Percentiles rank a stretch among this genome's conserved stretches.
Evolutionary conservation across 2,888 invertebrate genomes (phyloP).

Genomic region (Apomyelois bistriatella): DNA sequence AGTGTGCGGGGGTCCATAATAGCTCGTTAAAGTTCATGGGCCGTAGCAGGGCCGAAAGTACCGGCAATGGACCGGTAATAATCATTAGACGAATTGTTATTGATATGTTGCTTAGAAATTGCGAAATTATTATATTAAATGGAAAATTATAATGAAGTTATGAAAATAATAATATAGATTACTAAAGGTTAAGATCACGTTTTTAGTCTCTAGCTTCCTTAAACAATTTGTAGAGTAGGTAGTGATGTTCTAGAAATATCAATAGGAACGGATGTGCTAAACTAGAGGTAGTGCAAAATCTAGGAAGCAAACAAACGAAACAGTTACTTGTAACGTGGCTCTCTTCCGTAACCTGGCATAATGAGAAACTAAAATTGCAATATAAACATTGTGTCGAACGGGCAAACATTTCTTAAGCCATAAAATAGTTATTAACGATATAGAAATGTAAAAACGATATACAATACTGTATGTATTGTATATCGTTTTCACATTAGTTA

Average conservation of each 20-base stretch:
- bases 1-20: slow-evolving; percentile 31
- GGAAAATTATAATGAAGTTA: background rate
- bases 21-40: slow-evolving; percentile 69
- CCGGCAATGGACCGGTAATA: slow-evolving; percentile 33
- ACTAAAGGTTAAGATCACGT: no score
- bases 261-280: background rate
- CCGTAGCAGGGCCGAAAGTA: slow-evolving; percentile 43
- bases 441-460: no score
- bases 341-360: background rate
- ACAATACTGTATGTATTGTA: no score
- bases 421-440: no score
- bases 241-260: background rate
- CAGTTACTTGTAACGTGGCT: background rate
- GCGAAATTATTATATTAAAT: slow-evolving; percentile 13
- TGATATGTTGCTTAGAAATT: slow-evolving; percentile 31
- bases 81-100: slow-evolving; percentile 47
- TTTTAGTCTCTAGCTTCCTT: no score
- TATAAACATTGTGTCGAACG: background rate
- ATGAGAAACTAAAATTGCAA: slow-evolving; percentile 2
- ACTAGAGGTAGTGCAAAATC: background rate
- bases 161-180: background rate
- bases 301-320: background rate
- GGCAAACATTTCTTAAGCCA: background rate
- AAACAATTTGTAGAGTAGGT: no score
- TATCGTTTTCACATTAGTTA: no score